Evolutionary conservation across 2,113 vertebrate species (phyloP).

Genomic region (Castor canadensis): DNA sequence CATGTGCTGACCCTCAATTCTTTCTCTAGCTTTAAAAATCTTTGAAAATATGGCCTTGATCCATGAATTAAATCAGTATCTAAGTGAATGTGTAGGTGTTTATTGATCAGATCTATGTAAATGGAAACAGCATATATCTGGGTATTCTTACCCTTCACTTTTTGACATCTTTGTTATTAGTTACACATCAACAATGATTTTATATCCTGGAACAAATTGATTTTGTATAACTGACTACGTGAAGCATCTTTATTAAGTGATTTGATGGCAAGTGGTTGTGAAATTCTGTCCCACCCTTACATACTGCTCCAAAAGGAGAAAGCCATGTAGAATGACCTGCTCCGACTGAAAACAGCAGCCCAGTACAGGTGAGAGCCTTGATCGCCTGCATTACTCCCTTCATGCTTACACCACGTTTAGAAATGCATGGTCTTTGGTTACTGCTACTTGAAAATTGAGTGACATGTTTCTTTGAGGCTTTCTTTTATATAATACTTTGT

Average conservation of each 20-base stretch:
- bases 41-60: conserved; percentile 80
- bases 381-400: conserved; percentile 77
- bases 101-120: conserved; percentile 78
- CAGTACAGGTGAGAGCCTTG: conserved; percentile 75
- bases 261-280: conserved; percentile 75
- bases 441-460: conserved; percentile 61
- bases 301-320: conserved; percentile 82
- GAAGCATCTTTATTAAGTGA: conserved; percentile 78
- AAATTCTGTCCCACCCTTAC: conserved; percentile 80
- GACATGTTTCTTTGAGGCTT: conserved; percentile 62
- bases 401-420: conserved; percentile 81
- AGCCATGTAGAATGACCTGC: conserved; percentile 41
- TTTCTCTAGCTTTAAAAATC: conserved; percentile 80
- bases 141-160: conserved; percentile 77
- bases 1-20: conserved; percentile 84
- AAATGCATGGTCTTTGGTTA: conserved; percentile 72
- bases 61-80: conserved; percentile 74
- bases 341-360: conserved; percentile 81
- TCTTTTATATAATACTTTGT: conserved; percentile 69
- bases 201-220: conserved; percentile 78
- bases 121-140: conserved; percentile 69
- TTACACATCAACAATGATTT: conserved; percentile 76
- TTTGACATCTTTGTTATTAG: conserved; percentile 77
- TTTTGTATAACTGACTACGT: conserved; percentile 78
- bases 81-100: conserved; percentile 76